These are phyloP conservation scores for Rissa tridactyla DNA, from an alignment of 2,113 vertebrate genomes.

Conservation along the genomic window DNA sequence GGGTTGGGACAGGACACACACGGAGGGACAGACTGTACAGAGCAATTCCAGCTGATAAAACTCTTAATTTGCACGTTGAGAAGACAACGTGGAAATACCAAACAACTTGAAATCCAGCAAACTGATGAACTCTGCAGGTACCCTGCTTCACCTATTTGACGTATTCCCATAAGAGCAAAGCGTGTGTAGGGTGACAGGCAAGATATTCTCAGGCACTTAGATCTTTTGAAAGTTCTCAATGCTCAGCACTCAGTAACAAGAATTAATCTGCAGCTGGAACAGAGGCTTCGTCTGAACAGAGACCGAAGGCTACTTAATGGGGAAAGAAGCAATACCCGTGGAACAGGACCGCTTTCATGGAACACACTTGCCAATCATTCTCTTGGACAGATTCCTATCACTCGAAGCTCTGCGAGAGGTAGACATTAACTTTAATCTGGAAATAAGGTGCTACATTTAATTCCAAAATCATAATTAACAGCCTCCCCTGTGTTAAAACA, in stretches of 20 bases:
- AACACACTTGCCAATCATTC: background rate
- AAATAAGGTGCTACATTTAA: background rate
- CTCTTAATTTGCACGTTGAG: background rate
- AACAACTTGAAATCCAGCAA: background rate
- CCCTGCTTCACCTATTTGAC: background rate
- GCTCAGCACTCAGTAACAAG: background rate
- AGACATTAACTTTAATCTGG: background rate
- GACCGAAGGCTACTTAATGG: background rate
- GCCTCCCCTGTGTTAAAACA: background rate
- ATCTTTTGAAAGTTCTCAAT: background rate
- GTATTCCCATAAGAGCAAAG: background rate
- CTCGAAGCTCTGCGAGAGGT: background rate
- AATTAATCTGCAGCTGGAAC: background rate
- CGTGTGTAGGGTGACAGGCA: background rate
- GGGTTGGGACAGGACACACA: background rate
- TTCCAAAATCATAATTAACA: background rate
- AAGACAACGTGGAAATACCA: background rate
- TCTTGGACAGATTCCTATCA: background rate
- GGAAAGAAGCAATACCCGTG: background rate
- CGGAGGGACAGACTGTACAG: fast-evolving
- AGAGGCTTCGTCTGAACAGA: background rate
- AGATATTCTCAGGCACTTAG: background rate
- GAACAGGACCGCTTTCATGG: background rate
- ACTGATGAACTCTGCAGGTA: background rate
- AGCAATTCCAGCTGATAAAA: background rate